phyloP scores from a whole-genome alignment of 2,113 vertebrate species.

The Ctenodactylus gundi region DNA sequence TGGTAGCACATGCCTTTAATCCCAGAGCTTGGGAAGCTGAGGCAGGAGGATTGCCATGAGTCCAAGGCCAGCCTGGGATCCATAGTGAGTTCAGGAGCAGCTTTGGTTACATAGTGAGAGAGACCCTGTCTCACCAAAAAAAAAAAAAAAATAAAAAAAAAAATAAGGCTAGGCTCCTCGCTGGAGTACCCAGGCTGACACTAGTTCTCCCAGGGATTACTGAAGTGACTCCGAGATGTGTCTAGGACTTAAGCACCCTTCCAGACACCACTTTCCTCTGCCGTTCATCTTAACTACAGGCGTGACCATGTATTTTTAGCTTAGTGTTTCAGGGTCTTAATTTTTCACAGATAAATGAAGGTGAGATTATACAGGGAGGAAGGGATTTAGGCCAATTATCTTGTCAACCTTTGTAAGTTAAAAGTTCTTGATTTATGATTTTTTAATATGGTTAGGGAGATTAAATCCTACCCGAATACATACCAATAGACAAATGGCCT shows the following conservation, averaged over 20 bases:
- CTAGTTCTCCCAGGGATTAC: background rate
- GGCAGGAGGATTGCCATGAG: no score
- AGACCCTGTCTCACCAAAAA: no score
- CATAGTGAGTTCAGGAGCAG: no score
- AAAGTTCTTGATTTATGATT: conserved; percentile 18
- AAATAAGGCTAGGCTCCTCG: no score
- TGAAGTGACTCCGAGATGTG: background rate
- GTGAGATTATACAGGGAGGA: background rate
- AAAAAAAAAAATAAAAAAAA: no score
- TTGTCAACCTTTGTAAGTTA: background rate
- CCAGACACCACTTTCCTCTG: background rate
- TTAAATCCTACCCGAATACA: conserved; percentile 15
- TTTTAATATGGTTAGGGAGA: background rate
- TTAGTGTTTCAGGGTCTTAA: conserved; percentile 13
- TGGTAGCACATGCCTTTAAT: no score
- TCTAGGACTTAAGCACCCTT: conserved; percentile 5
- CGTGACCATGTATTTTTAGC: background rate
- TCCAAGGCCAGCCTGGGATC: no score
- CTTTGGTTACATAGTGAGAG: no score
- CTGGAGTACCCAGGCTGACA: background rate
- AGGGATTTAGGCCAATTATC: background rate
- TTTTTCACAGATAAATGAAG: conserved; percentile 23
- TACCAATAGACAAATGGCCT: background rate
- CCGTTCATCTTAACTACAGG: background rate
- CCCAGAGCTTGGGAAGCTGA: no score